Base-by-base conservation (phyloP, 2,888 invertebrate species). In the Synergus itoensis region DNA sequence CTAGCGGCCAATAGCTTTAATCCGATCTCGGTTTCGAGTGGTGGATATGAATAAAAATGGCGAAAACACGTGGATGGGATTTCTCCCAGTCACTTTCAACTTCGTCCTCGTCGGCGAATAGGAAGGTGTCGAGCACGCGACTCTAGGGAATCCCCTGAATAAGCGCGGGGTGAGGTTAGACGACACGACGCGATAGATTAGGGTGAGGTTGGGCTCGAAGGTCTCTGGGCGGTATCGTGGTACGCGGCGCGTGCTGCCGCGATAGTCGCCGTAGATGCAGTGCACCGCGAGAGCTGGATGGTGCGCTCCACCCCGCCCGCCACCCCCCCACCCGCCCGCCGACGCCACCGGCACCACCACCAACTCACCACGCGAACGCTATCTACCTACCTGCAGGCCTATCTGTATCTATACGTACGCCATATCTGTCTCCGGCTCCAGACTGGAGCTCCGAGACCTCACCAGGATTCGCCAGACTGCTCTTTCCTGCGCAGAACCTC, bases 241-340 rank as follows among this genome's bases (percentile, higher is more conserved):
- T 73, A 57, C 85, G 86, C 84, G 84, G 80, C 85, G 86, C 87
- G 87, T 88, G 88, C 86, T 87, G 83, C 86, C 86, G 82, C 87
- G 89, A 86, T 87, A 88, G 88, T 87, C 82, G 88, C 85, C 88
- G 88, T 86, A 82, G 87, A 85, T 88, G 87, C 87, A 89, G 88
- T 87, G 87, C 88, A 86, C 86, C 81, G 81, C 78, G 76, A 79
- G 78, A 77, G 73, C 73, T 77, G 77, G 76, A 48, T 80, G 63
- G 64, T 80, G 69, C 57, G 67, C 77, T 69, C 77, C 80, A 65
- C 82, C 77, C 79, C 69, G 82, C 78, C 82, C 77, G 78, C 78
- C 63, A 48, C 41, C 28, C 57, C 21, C 12, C 41, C 40, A 53
- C 63, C 79, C 67, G 21, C 43, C 67, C 45, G 45, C 67, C 67